Conservation (phyloP, 23 tunicate genomes). For the Diplosoma virens region DNA sequence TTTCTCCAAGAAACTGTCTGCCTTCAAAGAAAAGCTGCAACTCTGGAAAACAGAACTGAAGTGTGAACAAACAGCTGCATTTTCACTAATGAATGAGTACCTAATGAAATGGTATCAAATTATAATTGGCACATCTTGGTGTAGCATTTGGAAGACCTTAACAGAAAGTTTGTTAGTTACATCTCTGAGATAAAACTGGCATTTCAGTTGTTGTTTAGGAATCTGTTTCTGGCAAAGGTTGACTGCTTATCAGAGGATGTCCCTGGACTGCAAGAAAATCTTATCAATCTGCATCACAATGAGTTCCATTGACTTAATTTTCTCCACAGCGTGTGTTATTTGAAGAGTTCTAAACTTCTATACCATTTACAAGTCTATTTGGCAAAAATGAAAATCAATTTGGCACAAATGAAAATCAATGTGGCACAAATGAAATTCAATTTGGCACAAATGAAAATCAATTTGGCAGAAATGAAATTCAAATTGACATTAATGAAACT, state of each 20-base stretch:
- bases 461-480: too few relatives aligned
- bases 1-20: slow-evolving; percentile 25
- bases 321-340: too few relatives aligned
- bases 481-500: too few relatives aligned
- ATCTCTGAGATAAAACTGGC: slow-evolving; percentile 42
- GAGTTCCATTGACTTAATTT: too few relatives aligned
- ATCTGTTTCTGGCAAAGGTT: slow-evolving; percentile 57
- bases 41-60: slow-evolving; percentile 43
- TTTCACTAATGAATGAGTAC: slow-evolving; percentile 38
- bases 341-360: too few relatives aligned
- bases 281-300: too few relatives aligned
- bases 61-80: slow-evolving; percentile 28
- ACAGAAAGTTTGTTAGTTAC: slow-evolving; percentile 40
- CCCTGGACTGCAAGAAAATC: slow-evolving; percentile 35
- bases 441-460: too few relatives aligned
- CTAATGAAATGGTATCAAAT: slow-evolving; percentile 46
- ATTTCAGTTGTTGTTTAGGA: slow-evolving; percentile 48
- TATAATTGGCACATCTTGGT: slow-evolving; percentile 15
- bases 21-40: slow-evolving; percentile 33
- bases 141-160: slow-evolving; percentile 47
- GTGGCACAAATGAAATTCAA: too few relatives aligned
- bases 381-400: too few relatives aligned
- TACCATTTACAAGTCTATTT: too few relatives aligned
- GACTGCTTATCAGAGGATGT: slow-evolving; percentile 51
- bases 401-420: too few relatives aligned